A percentile compares a stretch with the other conserved stretches of the same genome.
phyloP scores from a whole-genome alignment of 2,113 vertebrate species.

The Physeter macrocephalus region DNA sequence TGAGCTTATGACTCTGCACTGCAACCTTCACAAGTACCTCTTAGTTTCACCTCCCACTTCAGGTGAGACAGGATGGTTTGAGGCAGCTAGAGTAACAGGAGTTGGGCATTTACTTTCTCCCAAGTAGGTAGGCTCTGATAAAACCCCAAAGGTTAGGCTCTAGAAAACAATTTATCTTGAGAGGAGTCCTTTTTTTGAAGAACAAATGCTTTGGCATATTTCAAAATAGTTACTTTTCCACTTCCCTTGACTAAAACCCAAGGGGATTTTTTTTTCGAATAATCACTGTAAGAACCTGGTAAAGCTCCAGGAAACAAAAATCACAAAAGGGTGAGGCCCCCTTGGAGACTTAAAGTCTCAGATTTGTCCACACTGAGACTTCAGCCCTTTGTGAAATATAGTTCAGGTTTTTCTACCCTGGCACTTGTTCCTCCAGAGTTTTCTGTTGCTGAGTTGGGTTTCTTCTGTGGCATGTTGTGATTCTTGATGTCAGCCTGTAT shows the following conservation, averaged over 20 bases:
- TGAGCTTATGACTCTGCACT: background rate
- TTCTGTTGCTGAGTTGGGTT: background rate
- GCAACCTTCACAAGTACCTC: background rate
- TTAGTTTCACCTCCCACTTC: background rate
- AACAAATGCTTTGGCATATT: background rate
- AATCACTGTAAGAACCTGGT: background rate
- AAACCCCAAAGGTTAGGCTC: background rate
- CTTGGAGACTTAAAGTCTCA: background rate
- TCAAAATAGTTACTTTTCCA: background rate
- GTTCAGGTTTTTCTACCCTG: background rate
- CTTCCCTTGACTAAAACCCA: background rate
- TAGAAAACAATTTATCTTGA: background rate
- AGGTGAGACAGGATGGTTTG: too few relatives aligned
- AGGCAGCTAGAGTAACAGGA: background rate
- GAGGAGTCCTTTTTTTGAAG: background rate
- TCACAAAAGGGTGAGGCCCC: background rate
- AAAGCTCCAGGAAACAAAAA: background rate
- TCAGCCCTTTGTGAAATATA: background rate
- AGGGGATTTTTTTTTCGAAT: background rate
- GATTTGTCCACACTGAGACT: too few relatives aligned
- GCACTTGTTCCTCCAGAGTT: background rate
- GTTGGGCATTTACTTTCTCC: background rate
- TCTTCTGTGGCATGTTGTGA: background rate
- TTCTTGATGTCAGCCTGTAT: background rate
- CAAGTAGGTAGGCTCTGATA: background rate